Conservation (phyloP, 2,797 vertebrate species). For the Pteropus rufus region DNA sequence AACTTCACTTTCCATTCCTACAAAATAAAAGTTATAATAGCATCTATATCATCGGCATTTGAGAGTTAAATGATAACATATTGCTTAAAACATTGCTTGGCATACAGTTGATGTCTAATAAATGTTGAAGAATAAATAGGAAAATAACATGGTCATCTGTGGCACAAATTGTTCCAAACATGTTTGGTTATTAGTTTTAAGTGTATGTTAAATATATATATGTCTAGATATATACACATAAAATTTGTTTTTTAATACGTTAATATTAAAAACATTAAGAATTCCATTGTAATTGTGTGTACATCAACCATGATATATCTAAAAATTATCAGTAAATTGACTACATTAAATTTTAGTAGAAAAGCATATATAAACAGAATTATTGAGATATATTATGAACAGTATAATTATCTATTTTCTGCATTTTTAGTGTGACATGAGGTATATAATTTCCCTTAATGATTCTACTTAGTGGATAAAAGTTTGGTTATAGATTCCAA, state of each 20-base stretch:
- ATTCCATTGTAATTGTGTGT: neutral
- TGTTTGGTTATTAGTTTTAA: neutral
- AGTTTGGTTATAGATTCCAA: neutral
- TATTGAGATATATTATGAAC: neutral
- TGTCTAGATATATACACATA: too few relatives aligned
- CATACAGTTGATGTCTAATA: neutral
- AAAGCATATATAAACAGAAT: neutral
- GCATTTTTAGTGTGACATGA: constrained; percentile 8
- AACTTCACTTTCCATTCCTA: neutral
- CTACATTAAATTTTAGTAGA: neutral
- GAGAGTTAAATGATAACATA: neutral
- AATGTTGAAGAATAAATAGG: neutral
- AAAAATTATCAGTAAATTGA: neutral
- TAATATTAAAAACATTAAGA: constrained; percentile 11
- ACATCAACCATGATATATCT: neutral
- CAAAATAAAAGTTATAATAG: neutral
- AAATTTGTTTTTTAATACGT: neutral
- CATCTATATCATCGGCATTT: neutral
- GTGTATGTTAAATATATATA: neutral
- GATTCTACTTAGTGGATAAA: neutral
- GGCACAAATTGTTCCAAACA: neutral
- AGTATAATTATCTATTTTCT: neutral
- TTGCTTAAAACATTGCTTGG: neutral
- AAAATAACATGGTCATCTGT: neutral
- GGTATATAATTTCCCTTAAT: neutral